phyloP scores from a whole-genome alignment of 2,888 invertebrate species.

The Ptychoptera albimana region DNA sequence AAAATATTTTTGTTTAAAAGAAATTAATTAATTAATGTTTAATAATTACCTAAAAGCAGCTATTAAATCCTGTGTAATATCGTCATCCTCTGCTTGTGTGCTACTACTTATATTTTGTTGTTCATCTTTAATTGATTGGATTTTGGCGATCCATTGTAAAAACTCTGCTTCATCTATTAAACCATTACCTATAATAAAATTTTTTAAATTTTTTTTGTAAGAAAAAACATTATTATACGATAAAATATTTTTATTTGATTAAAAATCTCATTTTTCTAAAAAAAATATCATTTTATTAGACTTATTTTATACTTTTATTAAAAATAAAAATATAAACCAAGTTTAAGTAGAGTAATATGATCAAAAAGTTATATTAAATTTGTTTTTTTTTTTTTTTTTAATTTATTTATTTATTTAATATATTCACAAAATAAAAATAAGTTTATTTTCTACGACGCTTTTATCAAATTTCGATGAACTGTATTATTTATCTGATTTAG shows the following conservation, averaged over 20 bases:
- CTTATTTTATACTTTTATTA: too few species aligned
- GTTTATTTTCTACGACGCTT: too few species aligned
- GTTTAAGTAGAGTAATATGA: too few species aligned
- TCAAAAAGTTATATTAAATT: too few species aligned
- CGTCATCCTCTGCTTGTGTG: slow-evolving; percentile 40
- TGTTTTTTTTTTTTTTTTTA: too few species aligned
- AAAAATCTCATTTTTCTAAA: too few species aligned
- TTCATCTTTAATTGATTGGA: slow-evolving; percentile 49
- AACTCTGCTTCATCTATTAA: slow-evolving; percentile 65
- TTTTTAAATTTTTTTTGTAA: neutral
- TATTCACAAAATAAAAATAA: too few species aligned
- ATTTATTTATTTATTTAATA: too few species aligned
- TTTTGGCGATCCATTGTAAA: slow-evolving; percentile 59
- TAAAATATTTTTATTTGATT: neutral
- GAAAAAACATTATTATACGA: neutral
- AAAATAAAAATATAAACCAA: too few species aligned
- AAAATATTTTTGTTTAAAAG: neutral
- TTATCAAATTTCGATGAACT: too few species aligned
- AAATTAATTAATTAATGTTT: neutral
- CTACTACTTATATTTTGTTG: slow-evolving; percentile 33
- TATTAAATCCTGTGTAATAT: slow-evolving; percentile 59
- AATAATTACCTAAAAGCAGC: slow-evolving; percentile 58
- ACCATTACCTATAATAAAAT: slow-evolving; percentile 40
- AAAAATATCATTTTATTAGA: too few species aligned
- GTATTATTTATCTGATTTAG: too few species aligned